phyloP scores from a whole-genome alignment of 1,140 invertebrate genomes.

The Zaprionus davidi region DNA sequence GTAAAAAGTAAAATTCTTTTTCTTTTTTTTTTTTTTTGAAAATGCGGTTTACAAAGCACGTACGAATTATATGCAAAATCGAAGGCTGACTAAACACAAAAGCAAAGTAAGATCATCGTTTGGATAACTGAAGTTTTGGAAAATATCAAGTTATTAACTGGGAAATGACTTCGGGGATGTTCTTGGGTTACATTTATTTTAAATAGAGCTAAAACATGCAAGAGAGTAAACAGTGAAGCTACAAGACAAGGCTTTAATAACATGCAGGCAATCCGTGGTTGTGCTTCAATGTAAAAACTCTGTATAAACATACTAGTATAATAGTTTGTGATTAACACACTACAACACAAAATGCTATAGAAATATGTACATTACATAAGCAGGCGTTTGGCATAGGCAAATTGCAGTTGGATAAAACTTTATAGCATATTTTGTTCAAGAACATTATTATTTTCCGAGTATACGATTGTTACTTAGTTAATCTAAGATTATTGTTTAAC shows the following conservation, averaged over 20 bases:
- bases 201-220: constrained; percentile 13
- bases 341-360: constrained; percentile 12
- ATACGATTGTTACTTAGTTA: constrained; percentile 6
- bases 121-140: constrained; percentile 41
- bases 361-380: constrained; percentile 33
- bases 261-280: background rate
- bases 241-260: background rate
- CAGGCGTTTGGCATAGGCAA: constrained; percentile 43
- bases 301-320: background rate
- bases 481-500: constrained; percentile 11
- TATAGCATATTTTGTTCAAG: constrained; percentile 7
- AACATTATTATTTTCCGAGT: constrained; percentile 7
- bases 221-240: constrained; percentile 5
- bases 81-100: constrained; percentile 43
- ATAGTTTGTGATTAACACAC: background rate
- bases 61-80: constrained; percentile 59
- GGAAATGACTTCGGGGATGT: constrained; percentile 55
- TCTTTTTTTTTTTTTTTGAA: background rate
- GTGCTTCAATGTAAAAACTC: background rate
- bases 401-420: constrained; percentile 12
- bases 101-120: constrained; percentile 1
- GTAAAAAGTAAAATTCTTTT: constrained; percentile 21
- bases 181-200: constrained; percentile 22
- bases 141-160: constrained; percentile 50
- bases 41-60: constrained; percentile 40